These are phyloP conservation scores for Sphaeramia orbicularis DNA, from an alignment of 2,797 vertebrate species.

Conservation along the genomic window DNA sequence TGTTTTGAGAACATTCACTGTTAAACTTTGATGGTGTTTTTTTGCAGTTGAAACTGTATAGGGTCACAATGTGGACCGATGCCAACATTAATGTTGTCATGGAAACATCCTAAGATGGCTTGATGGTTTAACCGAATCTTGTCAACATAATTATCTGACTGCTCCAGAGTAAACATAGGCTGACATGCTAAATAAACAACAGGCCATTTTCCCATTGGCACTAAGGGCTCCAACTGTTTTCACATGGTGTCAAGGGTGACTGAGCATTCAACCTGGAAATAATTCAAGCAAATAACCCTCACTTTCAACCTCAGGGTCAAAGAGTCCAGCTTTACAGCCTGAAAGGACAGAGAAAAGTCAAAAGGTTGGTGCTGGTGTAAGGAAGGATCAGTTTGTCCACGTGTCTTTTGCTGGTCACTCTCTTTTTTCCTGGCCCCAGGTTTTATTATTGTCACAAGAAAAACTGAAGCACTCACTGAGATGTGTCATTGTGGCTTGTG, in stretches of 20 bases:
- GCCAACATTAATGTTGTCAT: slow-evolving; percentile 17
- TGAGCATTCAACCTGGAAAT: slow-evolving; percentile 47
- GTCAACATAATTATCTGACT: slow-evolving; percentile 38
- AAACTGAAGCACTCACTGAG: slow-evolving; percentile 59
- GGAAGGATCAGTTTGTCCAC: slow-evolving; percentile 33
- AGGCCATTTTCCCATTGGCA: slow-evolving; percentile 40
- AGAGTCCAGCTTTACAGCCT: slow-evolving; percentile 9
- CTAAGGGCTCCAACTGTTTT: slow-evolving; percentile 49
- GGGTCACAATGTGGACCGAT: neutral
- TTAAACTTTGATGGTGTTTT: neutral
- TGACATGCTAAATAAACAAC: slow-evolving; percentile 59
- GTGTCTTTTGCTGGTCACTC: slow-evolving; percentile 58
- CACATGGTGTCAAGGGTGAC: slow-evolving; percentile 18
- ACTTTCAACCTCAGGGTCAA: slow-evolving; percentile 38
- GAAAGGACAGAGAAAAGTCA: neutral
- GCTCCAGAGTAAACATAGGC: slow-evolving; percentile 43
- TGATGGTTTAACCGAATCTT: slow-evolving; percentile 31
- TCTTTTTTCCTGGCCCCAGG: slow-evolving; percentile 61
- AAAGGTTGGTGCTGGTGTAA: slow-evolving; percentile 1
- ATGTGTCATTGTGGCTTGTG: slow-evolving; percentile 66
- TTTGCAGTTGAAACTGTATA: slow-evolving; percentile 7
- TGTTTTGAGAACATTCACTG: neutral
- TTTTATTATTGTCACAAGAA: slow-evolving; percentile 76
- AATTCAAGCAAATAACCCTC: slow-evolving; percentile 48
- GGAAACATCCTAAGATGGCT: slow-evolving; percentile 6